Evolutionary conservation across 2,888 invertebrate genomes (phyloP), one percentile per base, ranked within the genome.

Genomic region (Perdita meconis): DNA sequence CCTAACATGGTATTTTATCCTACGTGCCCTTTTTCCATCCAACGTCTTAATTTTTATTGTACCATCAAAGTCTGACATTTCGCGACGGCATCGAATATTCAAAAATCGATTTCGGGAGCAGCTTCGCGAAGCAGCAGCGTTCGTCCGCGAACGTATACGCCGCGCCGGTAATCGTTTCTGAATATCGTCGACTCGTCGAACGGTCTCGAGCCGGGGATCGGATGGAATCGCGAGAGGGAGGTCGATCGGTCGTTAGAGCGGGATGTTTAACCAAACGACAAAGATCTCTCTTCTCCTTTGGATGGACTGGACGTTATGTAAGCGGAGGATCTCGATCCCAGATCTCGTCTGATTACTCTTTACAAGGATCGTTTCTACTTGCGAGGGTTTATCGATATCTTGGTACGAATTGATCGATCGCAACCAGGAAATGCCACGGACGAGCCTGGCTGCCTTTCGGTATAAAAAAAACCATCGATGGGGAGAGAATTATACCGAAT

Each of bases 341-440:
- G 88, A 88, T 88, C 88, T 84, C 83, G 86, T 86, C 83, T 83
- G 89, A 89, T 89, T 85, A 85, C 86, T 85, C 86, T 89, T 89
- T 88, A 89, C 88, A 88, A 88, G 87, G 81, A 82, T 87, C 86
- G 87, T 86, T 88, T 83, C 84, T 78, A 70, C 79, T 75, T 75
- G 74, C 76, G 77, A 80, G 83, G 26, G 75, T 88, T 86, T 88
- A 87, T 87, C 87, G 82, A 78, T 82, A 84, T 85, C 82, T 67
- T 64, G 71, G 69, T 77, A 70, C 78, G 81, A 77, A 81, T 72
- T 73, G 82, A 80, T 77, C 76, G 81, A 81, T 81, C 73, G 71
- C 79, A 69, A 84, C 78, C 80, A 81, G 84, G 85, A 84, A 85
- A 83, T 78, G 59, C 72, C 66, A 66, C 64, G 56, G 74, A 64